Evolutionary conservation across 2,888 invertebrate species (phyloP).

Genomic region (Dynastes tityus): DNA sequence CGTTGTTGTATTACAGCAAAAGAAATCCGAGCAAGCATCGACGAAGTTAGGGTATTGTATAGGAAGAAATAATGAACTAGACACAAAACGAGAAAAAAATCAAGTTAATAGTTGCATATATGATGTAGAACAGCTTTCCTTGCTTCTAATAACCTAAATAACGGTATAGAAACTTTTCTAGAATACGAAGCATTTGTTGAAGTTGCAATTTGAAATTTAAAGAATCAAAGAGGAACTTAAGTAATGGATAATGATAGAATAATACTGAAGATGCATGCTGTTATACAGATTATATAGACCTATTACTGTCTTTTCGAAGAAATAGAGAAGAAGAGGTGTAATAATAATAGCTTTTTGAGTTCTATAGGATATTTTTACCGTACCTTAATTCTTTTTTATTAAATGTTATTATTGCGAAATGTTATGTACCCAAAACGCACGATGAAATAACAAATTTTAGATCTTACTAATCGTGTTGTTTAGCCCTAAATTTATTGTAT

Average conservation of each 20-base stretch:
- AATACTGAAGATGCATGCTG: constrained; percentile 28
- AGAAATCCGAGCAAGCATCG: neutral
- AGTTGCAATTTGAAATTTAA: neutral
- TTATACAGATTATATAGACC: constrained; percentile 35
- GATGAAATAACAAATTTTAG: constrained; percentile 1
- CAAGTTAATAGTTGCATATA: constrained; percentile 41
- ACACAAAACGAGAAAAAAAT: constrained; percentile 16
- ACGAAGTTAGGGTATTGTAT: constrained; percentile 12
- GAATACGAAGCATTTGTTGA: constrained; percentile 21
- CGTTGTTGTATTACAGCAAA: constrained; percentile 8
- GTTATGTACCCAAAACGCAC: neutral
- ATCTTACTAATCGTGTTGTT: no score
- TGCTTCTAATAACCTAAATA: constrained; percentile 63
- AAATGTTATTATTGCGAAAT: constrained; percentile 20
- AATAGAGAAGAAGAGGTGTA: constrained; percentile 5
- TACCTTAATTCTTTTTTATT: constrained; percentile 26
- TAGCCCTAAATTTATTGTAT: no score
- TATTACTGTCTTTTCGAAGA: constrained; percentile 30
- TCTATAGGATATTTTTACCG: constrained; percentile 12
- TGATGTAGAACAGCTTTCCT: constrained; percentile 63
- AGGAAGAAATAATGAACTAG: constrained; percentile 12
- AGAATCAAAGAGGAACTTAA: neutral
- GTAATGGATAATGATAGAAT: neutral
- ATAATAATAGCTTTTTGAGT: constrained; percentile 6
- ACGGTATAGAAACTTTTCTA: constrained; percentile 16